A percentile compares a stretch with the other conserved stretches of the same genome.
These are phyloP conservation scores for Lobophora halterata DNA, from an alignment of 2,888 invertebrate species.

Conservation along the genomic window DNA sequence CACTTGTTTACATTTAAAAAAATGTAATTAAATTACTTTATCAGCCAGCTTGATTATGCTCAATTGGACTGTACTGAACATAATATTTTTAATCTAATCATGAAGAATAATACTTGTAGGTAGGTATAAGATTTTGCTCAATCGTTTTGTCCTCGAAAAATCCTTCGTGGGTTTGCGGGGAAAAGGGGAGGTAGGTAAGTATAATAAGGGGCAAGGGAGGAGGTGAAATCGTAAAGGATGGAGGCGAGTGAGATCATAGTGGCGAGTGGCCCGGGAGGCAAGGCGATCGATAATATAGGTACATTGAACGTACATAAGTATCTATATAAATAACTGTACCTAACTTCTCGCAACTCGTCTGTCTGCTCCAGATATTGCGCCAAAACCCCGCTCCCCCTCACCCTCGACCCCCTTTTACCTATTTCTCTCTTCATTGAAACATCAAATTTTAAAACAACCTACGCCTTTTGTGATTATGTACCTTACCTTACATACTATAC, in stretches of 20 bases:
- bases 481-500: too few relatives aligned
- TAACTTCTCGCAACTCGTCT: conserved; percentile 78
- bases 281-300: conserved; percentile 81
- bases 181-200: too few relatives aligned
- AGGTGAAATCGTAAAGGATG: conserved; percentile 73
- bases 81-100: too few relatives aligned
- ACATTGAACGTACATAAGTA: conserved; percentile 79
- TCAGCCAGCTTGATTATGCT: too few relatives aligned
- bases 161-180: conserved; percentile 56
- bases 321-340: conserved; percentile 76
- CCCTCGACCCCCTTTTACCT: conserved; percentile 51
- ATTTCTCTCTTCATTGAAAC: conserved; percentile 48
- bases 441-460: conserved; percentile 37
- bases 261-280: conserved; percentile 79
- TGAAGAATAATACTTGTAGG: too few relatives aligned
- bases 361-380: conserved; percentile 79
- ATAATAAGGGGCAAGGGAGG: conserved; percentile 49
- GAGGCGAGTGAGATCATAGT: conserved; percentile 81
- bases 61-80: too few relatives aligned
- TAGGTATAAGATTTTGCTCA: too few relatives aligned
- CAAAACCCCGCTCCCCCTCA: conserved; percentile 65
- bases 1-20: too few relatives aligned
- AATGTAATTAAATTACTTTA: too few relatives aligned
- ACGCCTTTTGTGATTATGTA: conserved; percentile 16
- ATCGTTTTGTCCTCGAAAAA: too few relatives aligned